Conservation (phyloP, 1,140 invertebrate genomes). For the Halesus radiatus region DNA sequence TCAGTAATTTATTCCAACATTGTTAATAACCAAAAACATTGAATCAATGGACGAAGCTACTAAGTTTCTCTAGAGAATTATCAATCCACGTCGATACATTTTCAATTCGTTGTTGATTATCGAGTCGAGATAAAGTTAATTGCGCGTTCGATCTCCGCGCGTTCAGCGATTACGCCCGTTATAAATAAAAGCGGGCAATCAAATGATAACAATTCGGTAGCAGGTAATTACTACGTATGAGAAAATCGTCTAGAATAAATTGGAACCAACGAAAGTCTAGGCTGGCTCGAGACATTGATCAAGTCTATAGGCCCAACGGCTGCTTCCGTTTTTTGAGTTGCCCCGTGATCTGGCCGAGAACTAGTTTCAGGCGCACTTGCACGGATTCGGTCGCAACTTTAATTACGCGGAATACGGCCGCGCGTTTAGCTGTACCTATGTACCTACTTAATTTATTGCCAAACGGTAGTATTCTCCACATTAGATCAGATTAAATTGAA, state of each 20-base stretch:
- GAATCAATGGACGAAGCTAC: not conserved
- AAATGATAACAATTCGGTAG: slow-evolving; percentile 57
- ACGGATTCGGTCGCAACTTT: too few species aligned
- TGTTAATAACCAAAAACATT: not conserved
- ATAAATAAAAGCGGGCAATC: slow-evolving; percentile 49
- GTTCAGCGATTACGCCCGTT: slow-evolving; percentile 44
- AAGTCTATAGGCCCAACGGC: slow-evolving; percentile 30
- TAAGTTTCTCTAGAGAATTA: slow-evolving; percentile 15
- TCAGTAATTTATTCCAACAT: not conserved
- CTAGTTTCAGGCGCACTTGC: too few species aligned
- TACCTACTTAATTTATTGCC: too few species aligned
- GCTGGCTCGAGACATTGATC: slow-evolving; percentile 42
- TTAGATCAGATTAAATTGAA: too few species aligned
- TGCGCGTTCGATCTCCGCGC: slow-evolving; percentile 45
- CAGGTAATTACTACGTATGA: slow-evolving; percentile 52
- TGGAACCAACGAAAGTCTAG: slow-evolving; percentile 57
- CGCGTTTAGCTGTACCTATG: too few species aligned
- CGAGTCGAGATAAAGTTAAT: slow-evolving; percentile 47
- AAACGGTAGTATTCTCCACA: too few species aligned
- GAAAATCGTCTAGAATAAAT: slow-evolving; percentile 56
- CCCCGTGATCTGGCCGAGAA: not conserved
- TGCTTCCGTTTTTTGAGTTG: slow-evolving; percentile 30
- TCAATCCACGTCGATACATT: slow-evolving; percentile 29
- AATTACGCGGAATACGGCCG: too few species aligned
- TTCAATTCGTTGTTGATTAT: slow-evolving; percentile 38